Percentiles rank a stretch among this genome's conserved stretches.
These are phyloP conservation scores for Phasia obesa DNA, from an alignment of 2,888 invertebrate species.

Conservation along the genomic window DNA sequence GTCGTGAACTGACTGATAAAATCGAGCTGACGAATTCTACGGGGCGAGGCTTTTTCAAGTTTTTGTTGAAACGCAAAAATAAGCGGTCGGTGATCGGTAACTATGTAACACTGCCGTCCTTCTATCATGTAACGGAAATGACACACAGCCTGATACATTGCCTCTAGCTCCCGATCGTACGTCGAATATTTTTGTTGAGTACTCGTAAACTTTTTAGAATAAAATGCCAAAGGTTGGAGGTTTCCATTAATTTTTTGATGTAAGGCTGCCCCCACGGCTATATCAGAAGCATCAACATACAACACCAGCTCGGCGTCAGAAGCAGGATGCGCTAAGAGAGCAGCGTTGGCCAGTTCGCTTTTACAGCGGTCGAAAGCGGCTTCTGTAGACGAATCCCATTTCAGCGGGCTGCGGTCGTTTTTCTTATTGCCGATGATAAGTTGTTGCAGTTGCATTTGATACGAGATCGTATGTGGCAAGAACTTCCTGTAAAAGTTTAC, in stretches of 20 bases:
- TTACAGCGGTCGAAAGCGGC: conserved; percentile 60
- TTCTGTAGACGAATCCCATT: conserved; percentile 49
- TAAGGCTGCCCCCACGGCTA: conserved; percentile 54
- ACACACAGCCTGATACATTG: conserved; percentile 4
- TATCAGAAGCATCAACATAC: conserved; percentile 60
- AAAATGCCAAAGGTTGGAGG: neutral
- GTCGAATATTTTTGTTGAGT: no score
- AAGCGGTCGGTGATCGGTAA: conserved; percentile 71
- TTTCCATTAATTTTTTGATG: conserved; percentile 37
- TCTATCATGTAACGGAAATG: conserved; percentile 52
- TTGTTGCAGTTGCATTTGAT: no score
- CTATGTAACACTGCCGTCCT: conserved; percentile 62
- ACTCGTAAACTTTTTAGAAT: no score
- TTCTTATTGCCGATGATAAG: conserved; percentile 42
- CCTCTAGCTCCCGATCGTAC: neutral
- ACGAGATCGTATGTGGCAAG: no score
- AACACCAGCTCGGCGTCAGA: neutral
- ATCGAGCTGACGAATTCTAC: conserved; percentile 3
- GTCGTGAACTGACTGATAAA: conserved; percentile 36
- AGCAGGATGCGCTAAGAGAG: conserved; percentile 21
- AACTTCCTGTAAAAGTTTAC: no score
- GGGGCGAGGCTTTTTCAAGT: conserved; percentile 15
- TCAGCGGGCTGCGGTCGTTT: conserved; percentile 62
- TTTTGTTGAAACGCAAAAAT: neutral
- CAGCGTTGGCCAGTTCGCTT: conserved; percentile 50